Percentiles rank a stretch among this genome's conserved stretches.
phyloP scores from a whole-genome alignment of 1,140 invertebrate genomes.

The Xylocopa sonorina region DNA sequence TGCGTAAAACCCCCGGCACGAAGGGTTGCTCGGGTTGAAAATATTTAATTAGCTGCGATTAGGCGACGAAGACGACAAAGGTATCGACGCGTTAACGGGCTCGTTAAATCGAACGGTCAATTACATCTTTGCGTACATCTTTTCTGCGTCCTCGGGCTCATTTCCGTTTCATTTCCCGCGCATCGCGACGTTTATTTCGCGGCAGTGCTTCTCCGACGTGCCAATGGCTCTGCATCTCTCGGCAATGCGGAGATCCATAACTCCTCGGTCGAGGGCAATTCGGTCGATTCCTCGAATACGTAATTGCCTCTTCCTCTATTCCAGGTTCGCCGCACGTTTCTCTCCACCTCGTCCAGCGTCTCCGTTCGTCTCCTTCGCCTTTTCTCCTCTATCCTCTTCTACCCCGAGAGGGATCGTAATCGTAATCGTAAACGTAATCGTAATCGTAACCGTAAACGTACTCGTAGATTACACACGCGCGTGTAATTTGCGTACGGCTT shows the following conservation, averaged over 20 bases:
- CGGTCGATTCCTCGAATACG: slow-evolving; percentile 69
- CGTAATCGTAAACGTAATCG: slow-evolving; percentile 29
- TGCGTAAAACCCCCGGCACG: no score
- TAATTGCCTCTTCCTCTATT: slow-evolving; percentile 64
- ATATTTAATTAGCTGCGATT: no score
- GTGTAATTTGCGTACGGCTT: no score
- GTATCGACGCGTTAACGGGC: no score
- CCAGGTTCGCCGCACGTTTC: slow-evolving; percentile 49
- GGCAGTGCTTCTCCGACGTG: slow-evolving; percentile 25
- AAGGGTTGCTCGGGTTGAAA: no score
- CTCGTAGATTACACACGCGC: no score
- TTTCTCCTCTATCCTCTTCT: background rate
- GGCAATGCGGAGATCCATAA: slow-evolving; percentile 65
- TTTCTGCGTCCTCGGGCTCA: slow-evolving; percentile 59
- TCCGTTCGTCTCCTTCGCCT: background rate
- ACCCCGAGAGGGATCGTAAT: slow-evolving; percentile 3
- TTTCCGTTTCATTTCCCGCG: slow-evolving; percentile 68
- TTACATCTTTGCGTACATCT: slow-evolving; percentile 64
- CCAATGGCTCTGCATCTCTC: slow-evolving; percentile 58
- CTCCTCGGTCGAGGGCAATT: slow-evolving; percentile 64
- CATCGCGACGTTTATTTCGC: slow-evolving; percentile 60
- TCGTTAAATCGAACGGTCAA: no score
- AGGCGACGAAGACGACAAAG: no score
- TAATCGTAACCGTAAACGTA: no score
- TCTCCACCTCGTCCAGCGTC: background rate